Percentiles rank a stretch among this genome's conserved stretches.
These are phyloP conservation scores for Episyrphus balteatus DNA, from an alignment of 1,140 invertebrate species.

Conservation along the genomic window DNA sequence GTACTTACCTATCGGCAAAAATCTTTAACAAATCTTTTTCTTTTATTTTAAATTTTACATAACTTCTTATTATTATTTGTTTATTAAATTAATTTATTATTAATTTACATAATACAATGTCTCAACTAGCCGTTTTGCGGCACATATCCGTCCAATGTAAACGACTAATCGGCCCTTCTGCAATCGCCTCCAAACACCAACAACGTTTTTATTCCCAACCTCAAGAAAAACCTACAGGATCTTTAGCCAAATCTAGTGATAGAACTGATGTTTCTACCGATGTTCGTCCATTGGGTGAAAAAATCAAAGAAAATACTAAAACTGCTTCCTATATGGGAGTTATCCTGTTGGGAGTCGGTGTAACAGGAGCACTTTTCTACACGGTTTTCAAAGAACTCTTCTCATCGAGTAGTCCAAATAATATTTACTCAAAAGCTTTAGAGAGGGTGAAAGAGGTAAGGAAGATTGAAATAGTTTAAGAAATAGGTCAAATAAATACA, in stretches of 20 bases:
- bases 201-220: no score
- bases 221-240: no score
- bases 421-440: constrained; percentile 67
- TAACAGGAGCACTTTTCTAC: constrained; percentile 70
- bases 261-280: constrained; percentile 41
- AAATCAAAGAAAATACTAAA: constrained; percentile 79
- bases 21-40: no score
- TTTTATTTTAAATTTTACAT: no score
- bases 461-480: not conserved
- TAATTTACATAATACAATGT: no score
- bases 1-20: no score
- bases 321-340: constrained; percentile 70
- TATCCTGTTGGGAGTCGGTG: constrained; percentile 64
- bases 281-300: constrained; percentile 52
- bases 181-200: no score
- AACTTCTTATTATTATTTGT: no score
- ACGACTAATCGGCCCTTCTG: no score
- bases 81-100: no score
- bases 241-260: not conserved
- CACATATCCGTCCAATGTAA: no score
- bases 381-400: constrained; percentile 75
- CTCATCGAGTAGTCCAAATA: constrained; percentile 74
- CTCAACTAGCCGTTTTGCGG: no score
- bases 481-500: not conserved
- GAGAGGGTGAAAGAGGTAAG: constrained; percentile 53